Evolutionary conservation across 92 coral and sea anemone species (phyloP).

Genomic region (Epizoanthus illoricatus): DNA sequence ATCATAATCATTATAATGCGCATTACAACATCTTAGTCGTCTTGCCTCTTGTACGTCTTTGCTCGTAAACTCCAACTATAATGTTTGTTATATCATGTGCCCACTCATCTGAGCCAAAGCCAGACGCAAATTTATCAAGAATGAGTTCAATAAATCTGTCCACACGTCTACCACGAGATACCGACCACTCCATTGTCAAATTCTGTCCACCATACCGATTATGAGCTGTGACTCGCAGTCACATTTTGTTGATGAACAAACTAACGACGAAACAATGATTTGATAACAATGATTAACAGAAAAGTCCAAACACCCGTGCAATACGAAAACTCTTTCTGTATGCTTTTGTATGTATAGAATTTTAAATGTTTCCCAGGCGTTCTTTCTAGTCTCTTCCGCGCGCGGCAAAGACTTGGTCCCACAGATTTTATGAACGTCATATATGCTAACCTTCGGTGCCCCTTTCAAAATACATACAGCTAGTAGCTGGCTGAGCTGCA

Average conservation of each 20-base stretch:
- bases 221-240: neutral
- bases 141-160: slow-evolving; percentile 17
- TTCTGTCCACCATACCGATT: neutral
- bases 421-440: neutral
- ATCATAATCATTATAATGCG: neutral
- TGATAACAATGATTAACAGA: slow-evolving; percentile 1
- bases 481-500: too few species aligned
- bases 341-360: slow-evolving; percentile 13
- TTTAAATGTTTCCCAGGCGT: slow-evolving; percentile 22
- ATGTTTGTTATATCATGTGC: neutral
- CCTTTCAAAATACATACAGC: neutral
- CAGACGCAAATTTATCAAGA: slow-evolving; percentile 9
- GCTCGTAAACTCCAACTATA: slow-evolving; percentile 1
- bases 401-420: slow-evolving; percentile 16
- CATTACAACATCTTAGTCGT: neutral
- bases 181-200: slow-evolving; percentile 4
- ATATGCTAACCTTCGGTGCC: neutral
- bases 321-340: neutral
- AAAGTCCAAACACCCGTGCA: slow-evolving; percentile 9
- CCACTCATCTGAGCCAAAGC: slow-evolving; percentile 18
- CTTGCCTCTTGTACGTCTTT: neutral
- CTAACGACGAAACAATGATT: slow-evolving; percentile 7
- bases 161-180: neutral
- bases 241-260: slow-evolving; percentile 25
- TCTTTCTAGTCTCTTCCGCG: neutral